Evolutionary conservation across 2,113 vertebrate genomes (phyloP), one percentile per base, ranked within the genome.

Genomic region (Salvelinus fontinalis): DNA sequence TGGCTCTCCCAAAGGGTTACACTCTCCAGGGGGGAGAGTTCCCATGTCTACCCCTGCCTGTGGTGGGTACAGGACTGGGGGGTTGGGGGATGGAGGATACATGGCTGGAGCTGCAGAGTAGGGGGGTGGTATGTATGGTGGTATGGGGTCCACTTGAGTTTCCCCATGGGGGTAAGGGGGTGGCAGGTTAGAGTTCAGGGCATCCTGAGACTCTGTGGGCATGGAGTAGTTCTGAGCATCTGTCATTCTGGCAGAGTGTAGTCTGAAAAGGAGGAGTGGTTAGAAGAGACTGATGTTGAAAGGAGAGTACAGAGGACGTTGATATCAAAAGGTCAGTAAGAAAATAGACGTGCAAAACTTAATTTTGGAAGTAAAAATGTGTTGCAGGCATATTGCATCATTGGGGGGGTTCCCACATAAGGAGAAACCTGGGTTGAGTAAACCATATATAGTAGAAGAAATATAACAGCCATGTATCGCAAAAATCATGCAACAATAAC

Each of bases 171-270:
- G 73, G 74, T 81, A 79, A 0, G 75, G 73, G 0, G 65, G 76
- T 20, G 71, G 65, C 3, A 74, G n/a, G 64, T 44, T 12, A 9
- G 39, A 44, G 39, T 44, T 44, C 9, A 44, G 39, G 86, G 78
- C 5, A 34, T 18, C 16, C 26, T 54, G 39, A 71, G 29, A 6
- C 51, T 54, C 51, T 14, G 48, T 71, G 16, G 65, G 44, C 14
- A n/a, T 5, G 39, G 71, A 4, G 49, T 0, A 3, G 16, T 73
- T 83, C 3, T 73, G 31, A 5, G 67, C 7, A 2, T 81, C 80
- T 0, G 88, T 78, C 89, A 89, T 92, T 26, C 68, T 92, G 87
- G 16, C 49, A 54, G 65, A 80, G 67, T 22, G 65, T 20, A 3
- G 59, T 62, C 20, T 62, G 14, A 29, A 54, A 44, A 44, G 39